Evolutionary conservation across 1,140 invertebrate genomes (phyloP), one percentile per base, ranked within the genome.

Genomic region (Caenorhabditis tropicalis): DNA sequence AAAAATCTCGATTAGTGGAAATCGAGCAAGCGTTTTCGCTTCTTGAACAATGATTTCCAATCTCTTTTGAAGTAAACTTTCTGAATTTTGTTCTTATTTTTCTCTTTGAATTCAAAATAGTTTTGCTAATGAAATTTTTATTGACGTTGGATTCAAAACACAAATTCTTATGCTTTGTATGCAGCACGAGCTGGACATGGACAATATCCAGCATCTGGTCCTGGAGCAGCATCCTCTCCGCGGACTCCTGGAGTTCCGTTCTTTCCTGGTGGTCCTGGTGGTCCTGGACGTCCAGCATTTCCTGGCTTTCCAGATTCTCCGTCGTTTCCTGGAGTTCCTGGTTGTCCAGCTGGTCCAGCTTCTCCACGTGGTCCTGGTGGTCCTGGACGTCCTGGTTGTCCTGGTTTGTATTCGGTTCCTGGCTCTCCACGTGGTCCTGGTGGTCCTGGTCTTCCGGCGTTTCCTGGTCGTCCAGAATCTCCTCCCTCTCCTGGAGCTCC

Each of bases 381-480:
- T 74, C 65, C 65, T 74, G 65, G 65, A 24, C 65, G 65, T 21
- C 65, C 65, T 46, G 65, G 65, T 24, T 74, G 65, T 74, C 65
- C 65, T 74, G 65, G 65, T n/a, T 74, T 74, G 65, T 74, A 74
- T 29, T 74, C 65, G n/a, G 65, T 74, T 74, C 65, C 65, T 74
- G 65, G 65, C 39, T 74, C 65, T 74, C 65, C 65, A 2, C 65
- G 65, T 74, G 65, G 36, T 43, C 65, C 65, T 21, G 65, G 19
- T 74, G 79, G 79, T 56, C 79, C 51, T 49, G 65, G 65, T 31
- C 65, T 31, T 74, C 65, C 65, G 6, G 65, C 19, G 65, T 79
- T 82, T 74, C 85, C 85, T 43, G 65, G 81, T 9, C 49, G 48
- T 56, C 85, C 85, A 15, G 31, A 43, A 16, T 58, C 81, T 83